These are phyloP conservation scores for Corythornis cristatus DNA, from an alignment of 2,113 vertebrate species.

Conservation along the genomic window DNA sequence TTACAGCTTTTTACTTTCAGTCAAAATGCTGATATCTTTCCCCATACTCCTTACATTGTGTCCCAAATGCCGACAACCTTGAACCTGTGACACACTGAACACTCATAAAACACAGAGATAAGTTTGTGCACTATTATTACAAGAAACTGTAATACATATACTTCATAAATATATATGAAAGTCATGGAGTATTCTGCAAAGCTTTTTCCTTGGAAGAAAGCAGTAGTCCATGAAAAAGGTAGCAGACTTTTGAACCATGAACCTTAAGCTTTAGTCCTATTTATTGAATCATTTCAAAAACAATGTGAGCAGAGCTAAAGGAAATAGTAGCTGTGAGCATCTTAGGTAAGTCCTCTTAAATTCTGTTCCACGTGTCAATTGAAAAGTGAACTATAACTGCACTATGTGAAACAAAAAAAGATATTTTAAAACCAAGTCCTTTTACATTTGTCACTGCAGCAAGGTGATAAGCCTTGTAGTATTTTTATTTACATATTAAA, in stretches of 20 bases:
- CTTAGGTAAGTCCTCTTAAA: neutral
- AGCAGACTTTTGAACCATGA: neutral
- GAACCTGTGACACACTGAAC: neutral
- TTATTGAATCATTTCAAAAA: neutral
- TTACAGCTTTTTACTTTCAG: neutral
- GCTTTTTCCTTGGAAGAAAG: neutral
- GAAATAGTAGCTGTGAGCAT: neutral
- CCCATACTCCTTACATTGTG: neutral
- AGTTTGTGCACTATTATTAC: neutral
- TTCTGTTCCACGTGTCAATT: neutral
- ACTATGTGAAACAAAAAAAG: neutral
- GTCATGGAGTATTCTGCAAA: neutral
- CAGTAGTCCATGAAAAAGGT: neutral
- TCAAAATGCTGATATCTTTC: neutral
- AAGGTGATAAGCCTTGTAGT: neutral
- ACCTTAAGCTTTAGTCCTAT: neutral
- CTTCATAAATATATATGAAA: neutral
- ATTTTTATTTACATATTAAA: neutral
- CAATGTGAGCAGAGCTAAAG: neutral
- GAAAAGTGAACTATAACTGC: neutral
- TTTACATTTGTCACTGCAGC: neutral
- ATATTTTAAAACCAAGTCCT: too few species aligned
- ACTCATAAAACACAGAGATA: neutral
- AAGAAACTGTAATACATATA: neutral
- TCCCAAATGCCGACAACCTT: neutral